phyloP scores from a whole-genome alignment of 2,113 vertebrate species.

The Cathartes aura region DNA sequence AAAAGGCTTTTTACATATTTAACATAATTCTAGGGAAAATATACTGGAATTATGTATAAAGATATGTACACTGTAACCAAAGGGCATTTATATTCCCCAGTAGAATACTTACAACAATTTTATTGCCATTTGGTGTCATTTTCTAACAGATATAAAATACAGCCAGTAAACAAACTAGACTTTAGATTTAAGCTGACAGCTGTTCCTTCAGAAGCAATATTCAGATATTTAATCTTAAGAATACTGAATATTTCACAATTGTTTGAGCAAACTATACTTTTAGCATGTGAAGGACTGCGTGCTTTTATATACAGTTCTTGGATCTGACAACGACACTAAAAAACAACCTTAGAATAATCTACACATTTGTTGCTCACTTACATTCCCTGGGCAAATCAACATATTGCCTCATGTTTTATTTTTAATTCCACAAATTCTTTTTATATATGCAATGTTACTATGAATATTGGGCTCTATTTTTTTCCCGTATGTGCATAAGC shows the following conservation, averaged over 20 bases:
- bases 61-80: conserved; percentile 86
- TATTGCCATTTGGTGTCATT: conserved; percentile 91
- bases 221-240: conserved; percentile 80
- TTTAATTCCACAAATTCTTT: conserved; percentile 43
- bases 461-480: neutral
- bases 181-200: conserved; percentile 88
- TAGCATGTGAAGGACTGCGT: neutral
- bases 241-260: conserved; percentile 74
- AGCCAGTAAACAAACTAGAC: conserved; percentile 86
- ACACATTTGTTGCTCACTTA: conserved; percentile 1
- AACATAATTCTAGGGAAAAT: conserved; percentile 88
- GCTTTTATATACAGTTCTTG: conserved; percentile 39
- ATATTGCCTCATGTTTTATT: conserved; percentile 67
- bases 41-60: conserved; percentile 88
- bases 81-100: conserved; percentile 85
- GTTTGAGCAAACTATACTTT: conserved; percentile 69
- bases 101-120: conserved; percentile 91
- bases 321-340: conserved; percentile 39
- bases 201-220: conserved; percentile 83
- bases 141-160: conserved; percentile 84
- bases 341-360: conserved; percentile 45
- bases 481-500: neutral
- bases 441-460: neutral
- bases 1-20: conserved; percentile 91
- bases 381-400: conserved; percentile 52